phyloP scores from a whole-genome alignment of 2,113 vertebrate species.

The Picathartes gymnocephalus region DNA sequence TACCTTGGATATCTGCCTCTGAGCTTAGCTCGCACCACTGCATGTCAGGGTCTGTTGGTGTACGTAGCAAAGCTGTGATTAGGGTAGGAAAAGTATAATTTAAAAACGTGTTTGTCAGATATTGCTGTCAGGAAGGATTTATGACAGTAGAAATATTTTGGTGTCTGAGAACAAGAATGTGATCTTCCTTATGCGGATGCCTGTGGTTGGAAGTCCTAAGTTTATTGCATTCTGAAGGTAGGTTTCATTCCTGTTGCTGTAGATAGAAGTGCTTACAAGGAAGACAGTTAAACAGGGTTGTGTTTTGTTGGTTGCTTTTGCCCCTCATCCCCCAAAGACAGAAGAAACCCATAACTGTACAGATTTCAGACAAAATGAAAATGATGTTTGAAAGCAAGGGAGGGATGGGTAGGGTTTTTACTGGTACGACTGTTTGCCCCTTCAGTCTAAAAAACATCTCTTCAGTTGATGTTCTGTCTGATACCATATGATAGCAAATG shows the following conservation, averaged over 20 bases:
- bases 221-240: not conserved
- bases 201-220: fast-evolving
- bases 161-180: not conserved
- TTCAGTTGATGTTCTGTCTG: not conserved
- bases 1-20: not conserved
- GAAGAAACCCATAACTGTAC: not conserved
- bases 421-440: not conserved
- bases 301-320: not conserved
- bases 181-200: not conserved
- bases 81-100: not conserved
- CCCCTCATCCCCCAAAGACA: not conserved
- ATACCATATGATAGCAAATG: not conserved
- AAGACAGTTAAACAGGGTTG: not conserved
- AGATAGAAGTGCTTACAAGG: not conserved
- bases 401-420: not conserved
- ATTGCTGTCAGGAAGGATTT: not conserved
- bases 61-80: not conserved
- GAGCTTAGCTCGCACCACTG: not conserved
- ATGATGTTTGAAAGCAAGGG: not conserved
- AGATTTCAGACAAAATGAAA: not conserved
- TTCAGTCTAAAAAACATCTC: not conserved
- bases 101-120: not conserved
- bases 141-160: not conserved
- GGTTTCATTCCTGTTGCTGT: fast-evolving
- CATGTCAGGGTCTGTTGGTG: not conserved